Evolutionary conservation across 2,797 vertebrate genomes (phyloP), one percentile per base, ranked within the genome.

Genomic region (Aulostomus chinensis): DNA sequence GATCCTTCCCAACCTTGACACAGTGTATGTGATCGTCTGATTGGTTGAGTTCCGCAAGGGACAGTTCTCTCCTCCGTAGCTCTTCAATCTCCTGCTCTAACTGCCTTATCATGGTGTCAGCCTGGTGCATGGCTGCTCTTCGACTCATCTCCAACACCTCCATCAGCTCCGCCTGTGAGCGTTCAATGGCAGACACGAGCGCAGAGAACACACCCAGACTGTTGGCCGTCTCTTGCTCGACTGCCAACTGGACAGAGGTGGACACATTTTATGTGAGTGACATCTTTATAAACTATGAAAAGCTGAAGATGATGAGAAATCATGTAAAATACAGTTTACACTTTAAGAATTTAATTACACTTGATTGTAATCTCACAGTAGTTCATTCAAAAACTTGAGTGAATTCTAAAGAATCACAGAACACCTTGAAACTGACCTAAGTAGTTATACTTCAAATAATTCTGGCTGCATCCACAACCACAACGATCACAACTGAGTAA

Each of bases 21-120:
- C 82, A 81, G 39, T 84, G 66, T 0, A 78, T 5, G 22, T 61
- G 67, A 65, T 91, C 79, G 0, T 91, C 73, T 3, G 65, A 81
- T 4, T 66, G 41, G n/a, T 47, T 41, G 16, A 90, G 87, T 53
- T 85, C 40, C 1, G 33, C 3, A 0, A 92, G 71, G 2, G 32
- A 33, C 3, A 15, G 39, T 8, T 72, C 71, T 20, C 84, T 82
- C 35, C 38, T 53, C 42, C 15, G 56, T 42, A 92, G 83, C 1
- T 85, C 81, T 1, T 73, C 34, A 0, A 90, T 51, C 62, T 92
- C 90, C 57, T 67, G 51, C 70, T 91, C 85, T 65, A 92, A 70
- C 46, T 90, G 85, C 2, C 61, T 63, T 1, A 88, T 68, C 35
- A 82, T 54, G 28, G 67, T 25, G 15, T 83, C 71, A 2, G 85